These are phyloP conservation scores for Rhopalosiphum padi DNA, from an alignment of 1,140 invertebrate genomes.

Conservation along the genomic window DNA sequence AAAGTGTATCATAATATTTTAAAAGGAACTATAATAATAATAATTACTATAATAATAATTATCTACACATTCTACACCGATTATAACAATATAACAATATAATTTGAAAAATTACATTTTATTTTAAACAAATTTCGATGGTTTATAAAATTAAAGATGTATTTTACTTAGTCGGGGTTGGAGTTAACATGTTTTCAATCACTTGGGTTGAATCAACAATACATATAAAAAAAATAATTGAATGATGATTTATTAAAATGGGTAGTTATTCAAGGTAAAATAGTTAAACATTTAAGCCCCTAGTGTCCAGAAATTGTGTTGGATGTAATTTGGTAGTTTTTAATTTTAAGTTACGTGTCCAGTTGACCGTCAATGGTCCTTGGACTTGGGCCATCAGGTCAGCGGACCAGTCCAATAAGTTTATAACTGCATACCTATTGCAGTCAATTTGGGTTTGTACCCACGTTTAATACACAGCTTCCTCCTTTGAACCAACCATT, in stretches of 20 bases:
- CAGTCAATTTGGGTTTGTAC: neutral
- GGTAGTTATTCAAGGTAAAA: neutral
- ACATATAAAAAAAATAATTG: neutral
- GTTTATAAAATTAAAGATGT: neutral
- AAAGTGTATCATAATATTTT: neutral
- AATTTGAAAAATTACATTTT: neutral
- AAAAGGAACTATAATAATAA: neutral
- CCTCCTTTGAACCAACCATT: no score
- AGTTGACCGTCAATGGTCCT: neutral
- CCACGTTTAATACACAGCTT: neutral
- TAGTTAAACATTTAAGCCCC: neutral
- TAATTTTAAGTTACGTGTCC: no score
- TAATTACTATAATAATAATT: no score
- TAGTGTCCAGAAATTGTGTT: neutral
- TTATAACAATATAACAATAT: neutral
- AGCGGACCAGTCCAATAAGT: neutral
- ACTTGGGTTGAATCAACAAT: neutral
- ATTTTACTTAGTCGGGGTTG: neutral
- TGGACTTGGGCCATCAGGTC: neutral
- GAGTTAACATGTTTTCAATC: neutral
- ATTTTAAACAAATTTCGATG: neutral
- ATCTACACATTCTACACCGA: neutral
- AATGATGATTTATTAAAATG: neutral
- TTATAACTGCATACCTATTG: neutral
- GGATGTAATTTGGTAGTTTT: no score